Base-by-base conservation (phyloP, 1,140 invertebrate species). In the Papilio helenus region DNA sequence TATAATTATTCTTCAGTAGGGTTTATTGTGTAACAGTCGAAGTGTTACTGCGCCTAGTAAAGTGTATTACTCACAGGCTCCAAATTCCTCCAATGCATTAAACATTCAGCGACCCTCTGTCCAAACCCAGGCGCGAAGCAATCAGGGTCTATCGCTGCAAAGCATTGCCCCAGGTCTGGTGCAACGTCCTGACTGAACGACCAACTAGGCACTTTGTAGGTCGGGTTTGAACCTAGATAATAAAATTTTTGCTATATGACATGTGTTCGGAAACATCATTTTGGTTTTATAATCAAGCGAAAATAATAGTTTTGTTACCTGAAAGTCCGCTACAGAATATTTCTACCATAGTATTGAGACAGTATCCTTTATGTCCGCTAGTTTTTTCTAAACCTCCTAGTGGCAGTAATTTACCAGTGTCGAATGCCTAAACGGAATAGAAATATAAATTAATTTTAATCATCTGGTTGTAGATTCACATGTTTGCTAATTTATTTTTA, bases 291-390 rank as follows among this genome's bases (percentile, higher is more conserved):
- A 46, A 46, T 7, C 26, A 68, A 68, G 2, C 34, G 34, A 68
- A 68, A 26, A 26, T 65, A 58, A 51, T 44, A 18, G 77, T 49
- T 55, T 79, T 55, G 18, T 55, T 84, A 95, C 97, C 97, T 80
- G 96, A 95, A 20, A 98, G 93, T 29, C 98, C 95, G 39, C 97
- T 97, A 84, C 96, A 97, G 18, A 97, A 96, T n/a, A 97, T 94
- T 89, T 99, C 99, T 0, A 99, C 98, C 96, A 99, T 96, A 80
- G 97, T 95, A 0, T 96, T 97, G 7, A 99, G 90, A 0, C 98
- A 98, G 84, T 97, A 99, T 0, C 99, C 99, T 91, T 99, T 99
- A 91, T 99, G 99, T 0, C 98, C 98, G 58, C 97, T 97, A 79
- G 96, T 96, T 0, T 94, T 85, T 89, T 99, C 98, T 0, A 94